Base-by-base conservation (phyloP, 2,888 invertebrate genomes). In the Tetramorium bicarinatum region DNA sequence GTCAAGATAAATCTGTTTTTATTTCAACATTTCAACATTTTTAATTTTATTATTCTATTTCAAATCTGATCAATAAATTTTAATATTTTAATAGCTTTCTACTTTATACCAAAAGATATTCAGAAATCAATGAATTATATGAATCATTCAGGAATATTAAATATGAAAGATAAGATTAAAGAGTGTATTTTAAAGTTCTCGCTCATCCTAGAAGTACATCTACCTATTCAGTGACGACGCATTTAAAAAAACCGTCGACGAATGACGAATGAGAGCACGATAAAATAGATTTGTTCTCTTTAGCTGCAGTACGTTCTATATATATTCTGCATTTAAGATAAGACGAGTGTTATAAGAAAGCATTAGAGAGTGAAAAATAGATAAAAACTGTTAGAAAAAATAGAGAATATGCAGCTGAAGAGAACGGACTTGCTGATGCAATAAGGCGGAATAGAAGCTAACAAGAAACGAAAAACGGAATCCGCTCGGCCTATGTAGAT, bases 401-500 rank as follows among this genome's bases (percentile, higher is more conserved):
- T 66, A 66, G 3, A 77, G 34, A 25, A 66, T 29, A 15, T 29
- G 66, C 21, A 54, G 66, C 66, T 59, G 59, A 76, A 61, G 67
- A 75, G 62, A 76, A 82, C 69, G n/a, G 29, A 64, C 4, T 56
- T 82, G 52, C 47, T 18, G 79, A 47, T 64, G 47, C 18, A 18
- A 18, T 66, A 67, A 61, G 38, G 85, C 76, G 59, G 74, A 88
- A 84, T 86, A 86, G 87, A 81, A 83, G 84, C 80, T 79, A 87
- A 62, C 87, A 77, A 86, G 74, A 86, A 75, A 85, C 85, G 87
- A 77, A 86, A 82, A 79, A 85, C 34, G 56, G 62, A n/a, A 59
- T 82, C 59, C 69, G 59, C 71, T 41, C 84, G 87, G 91, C 89
- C 93, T 94, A 94, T 93, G 94, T 92, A 90, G 96, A 93, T 92